Percentiles rank a stretch among this genome's conserved stretches.
Evolutionary conservation across 2,113 vertebrate genomes (phyloP).

Genomic region (Psilopsiagon aurifrons): DNA sequence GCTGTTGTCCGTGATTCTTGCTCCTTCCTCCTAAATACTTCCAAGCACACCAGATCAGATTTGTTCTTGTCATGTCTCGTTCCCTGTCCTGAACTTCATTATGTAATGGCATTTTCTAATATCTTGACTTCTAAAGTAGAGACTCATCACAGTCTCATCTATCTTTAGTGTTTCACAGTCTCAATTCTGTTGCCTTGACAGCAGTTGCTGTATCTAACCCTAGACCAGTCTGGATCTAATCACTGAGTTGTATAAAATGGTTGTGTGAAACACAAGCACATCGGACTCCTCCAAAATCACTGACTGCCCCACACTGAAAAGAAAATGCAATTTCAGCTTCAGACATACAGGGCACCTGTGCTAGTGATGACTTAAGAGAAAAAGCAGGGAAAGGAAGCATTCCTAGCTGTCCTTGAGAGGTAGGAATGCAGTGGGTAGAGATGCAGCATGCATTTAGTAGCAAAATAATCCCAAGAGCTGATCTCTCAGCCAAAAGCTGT

Average conservation of each 20-base stretch:
- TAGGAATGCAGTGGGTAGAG: background rate
- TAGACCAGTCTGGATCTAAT: background rate
- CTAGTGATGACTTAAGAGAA: background rate
- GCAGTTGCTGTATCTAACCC: background rate
- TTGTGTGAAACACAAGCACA: background rate
- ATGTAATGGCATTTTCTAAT: background rate
- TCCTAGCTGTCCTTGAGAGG: background rate
- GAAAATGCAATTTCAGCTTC: background rate
- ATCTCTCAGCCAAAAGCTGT: background rate
- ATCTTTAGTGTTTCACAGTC: background rate
- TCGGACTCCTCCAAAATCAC: background rate
- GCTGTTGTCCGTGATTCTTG: background rate
- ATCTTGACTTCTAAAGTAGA: background rate
- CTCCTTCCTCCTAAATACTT: background rate
- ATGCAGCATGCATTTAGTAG: background rate
- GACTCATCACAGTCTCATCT: background rate
- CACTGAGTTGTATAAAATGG: background rate
- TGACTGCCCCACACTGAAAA: background rate
- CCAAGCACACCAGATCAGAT: background rate
- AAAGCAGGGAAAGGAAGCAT: background rate
- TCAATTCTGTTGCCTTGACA: slow-evolving; percentile 6
- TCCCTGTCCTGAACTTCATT: background rate
- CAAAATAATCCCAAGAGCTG: background rate
- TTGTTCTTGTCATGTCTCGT: background rate
- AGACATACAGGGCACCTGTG: background rate